Conservation (phyloP, 2,797 vertebrate genomes). For the Falco columbarius region DNA sequence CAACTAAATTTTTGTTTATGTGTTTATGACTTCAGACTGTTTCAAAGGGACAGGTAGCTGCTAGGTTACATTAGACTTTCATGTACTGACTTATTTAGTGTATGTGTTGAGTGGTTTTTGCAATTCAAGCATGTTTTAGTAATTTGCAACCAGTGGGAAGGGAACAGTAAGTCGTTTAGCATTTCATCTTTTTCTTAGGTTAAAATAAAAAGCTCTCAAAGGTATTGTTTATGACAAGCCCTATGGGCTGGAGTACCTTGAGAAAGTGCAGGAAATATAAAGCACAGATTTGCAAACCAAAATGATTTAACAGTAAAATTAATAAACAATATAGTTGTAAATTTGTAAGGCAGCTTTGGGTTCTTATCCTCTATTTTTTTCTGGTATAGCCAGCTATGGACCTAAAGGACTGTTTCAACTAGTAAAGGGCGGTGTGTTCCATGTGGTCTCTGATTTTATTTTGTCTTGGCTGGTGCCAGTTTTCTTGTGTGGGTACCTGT, state of each 20-base stretch:
- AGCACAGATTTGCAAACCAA: not conserved
- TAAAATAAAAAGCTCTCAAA: constrained; percentile 45
- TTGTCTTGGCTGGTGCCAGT: not conserved
- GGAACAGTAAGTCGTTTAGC: constrained; percentile 46
- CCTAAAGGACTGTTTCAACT: not conserved
- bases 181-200: constrained; percentile 19
- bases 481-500: not conserved
- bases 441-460: not conserved
- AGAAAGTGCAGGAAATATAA: not conserved
- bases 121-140: constrained; percentile 50
- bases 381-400: not conserved
- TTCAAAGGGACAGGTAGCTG: constrained; percentile 2
- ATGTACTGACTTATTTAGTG: constrained; percentile 25
- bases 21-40: not conserved
- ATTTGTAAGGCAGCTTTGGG: not conserved
- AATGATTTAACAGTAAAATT: constrained; percentile 23
- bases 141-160: constrained; percentile 45
- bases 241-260: not conserved
- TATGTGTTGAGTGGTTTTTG: constrained; percentile 18
- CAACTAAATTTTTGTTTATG: not conserved
- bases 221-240: constrained; percentile 37
- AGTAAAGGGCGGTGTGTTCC: not conserved
- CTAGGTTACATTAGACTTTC: not conserved
- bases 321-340: constrained; percentile 8
- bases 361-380: not conserved